Conservation (phyloP, 2,888 invertebrate species). For the Pardosa pseudoannulata region DNA sequence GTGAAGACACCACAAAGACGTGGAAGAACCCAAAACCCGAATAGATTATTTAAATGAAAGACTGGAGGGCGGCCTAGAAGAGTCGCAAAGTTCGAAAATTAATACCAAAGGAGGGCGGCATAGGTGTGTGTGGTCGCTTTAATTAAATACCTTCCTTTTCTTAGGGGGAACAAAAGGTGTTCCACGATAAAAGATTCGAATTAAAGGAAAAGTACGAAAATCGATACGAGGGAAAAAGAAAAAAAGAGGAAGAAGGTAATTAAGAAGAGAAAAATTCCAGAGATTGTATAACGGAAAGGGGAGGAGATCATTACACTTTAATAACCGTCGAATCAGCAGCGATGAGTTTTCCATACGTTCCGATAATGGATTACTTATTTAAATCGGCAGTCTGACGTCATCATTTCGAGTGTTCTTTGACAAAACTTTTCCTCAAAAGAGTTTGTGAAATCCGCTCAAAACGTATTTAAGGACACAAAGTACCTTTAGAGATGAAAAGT, state of each 20-base stretch:
- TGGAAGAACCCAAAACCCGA: no score
- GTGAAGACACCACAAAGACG: no score
- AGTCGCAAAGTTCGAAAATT: no score
- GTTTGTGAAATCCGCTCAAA: no score
- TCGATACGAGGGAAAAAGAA: not conserved
- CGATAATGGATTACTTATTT: not conserved
- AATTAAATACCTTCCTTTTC: not conserved
- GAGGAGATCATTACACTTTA: not conserved
- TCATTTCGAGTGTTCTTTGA: no score
- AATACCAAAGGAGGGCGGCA: not conserved
- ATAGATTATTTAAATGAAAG: no score
- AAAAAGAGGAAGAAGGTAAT: no score
- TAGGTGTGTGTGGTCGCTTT: not conserved
- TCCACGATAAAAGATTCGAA: not conserved
- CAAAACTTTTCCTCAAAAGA: no score
- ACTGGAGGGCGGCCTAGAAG: no score
- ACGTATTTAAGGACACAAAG: no score
- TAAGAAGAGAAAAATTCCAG: not conserved
- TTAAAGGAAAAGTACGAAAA: not conserved
- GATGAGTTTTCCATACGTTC: constrained; percentile 12
- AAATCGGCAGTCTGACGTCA: not conserved
- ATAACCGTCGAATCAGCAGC: not conserved
- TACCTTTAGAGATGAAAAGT: no score
- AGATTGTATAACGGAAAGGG: not conserved
- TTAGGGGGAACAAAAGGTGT: not conserved